Base-by-base conservation (phyloP, 2,888 invertebrate genomes). In the Polymixis lichenea region DNA sequence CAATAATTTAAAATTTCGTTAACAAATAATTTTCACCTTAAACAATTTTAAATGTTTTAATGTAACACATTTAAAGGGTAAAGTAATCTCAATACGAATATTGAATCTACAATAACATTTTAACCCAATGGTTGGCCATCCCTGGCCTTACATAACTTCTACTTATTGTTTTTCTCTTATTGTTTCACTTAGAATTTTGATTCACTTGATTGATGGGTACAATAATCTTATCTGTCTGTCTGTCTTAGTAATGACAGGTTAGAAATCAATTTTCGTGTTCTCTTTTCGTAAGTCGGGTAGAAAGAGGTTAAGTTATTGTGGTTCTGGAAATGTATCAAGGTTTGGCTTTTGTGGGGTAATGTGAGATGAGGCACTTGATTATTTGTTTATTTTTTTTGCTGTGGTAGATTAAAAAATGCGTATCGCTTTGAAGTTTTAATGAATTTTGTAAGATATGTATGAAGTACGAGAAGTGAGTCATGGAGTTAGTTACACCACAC, bases 241-340 rank as follows among this genome's bases (percentile, higher is more conserved):
- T 64, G 77, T 87, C 83, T 78, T 22, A 5, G 53, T 86, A 85
- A 87, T 86, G 71, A 85, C 58, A 73, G 77, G 61, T 64, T 78
- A 13, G 58, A 73, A 72, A 71, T 85, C 61, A 78, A 83, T 83
- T 73, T 66, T 49, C 46, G n/a, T 46, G 55, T 28, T 71, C 25
- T 49, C 7, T 76, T 77, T 77, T 77, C 61, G 61, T 83, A 77
- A 70, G 43, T 65, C 22, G 43, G 15, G 5, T 71, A 70, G 28
- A 60, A 66, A 58, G 13, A 77, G 78, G 32, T 62, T 67, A 67
- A 17, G 38, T 67, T 66, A 58, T 70, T 77, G 56, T 77, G 15
- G 51, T 60, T 69, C 56, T 66, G 15, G 19, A 38, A 62, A 1
- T 46, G 25, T 62, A 71, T 71, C 66, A 77, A 80, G 77, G 60